These are phyloP conservation scores for Ellobius talpinus DNA, from an alignment of 2,113 vertebrate species.

Conservation along the genomic window DNA sequence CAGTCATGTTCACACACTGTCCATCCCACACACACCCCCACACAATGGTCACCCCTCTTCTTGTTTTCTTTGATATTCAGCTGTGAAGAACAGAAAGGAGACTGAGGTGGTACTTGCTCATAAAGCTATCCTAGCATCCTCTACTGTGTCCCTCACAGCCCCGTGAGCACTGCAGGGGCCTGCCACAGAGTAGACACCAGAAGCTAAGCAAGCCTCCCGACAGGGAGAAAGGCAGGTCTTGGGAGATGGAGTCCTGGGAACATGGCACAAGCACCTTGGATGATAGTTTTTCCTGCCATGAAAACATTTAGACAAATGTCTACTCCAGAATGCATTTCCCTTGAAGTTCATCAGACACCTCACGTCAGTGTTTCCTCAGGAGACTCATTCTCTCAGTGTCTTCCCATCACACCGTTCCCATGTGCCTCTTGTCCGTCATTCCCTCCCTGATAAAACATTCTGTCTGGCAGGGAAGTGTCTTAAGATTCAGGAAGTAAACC, in stretches of 20 bases:
- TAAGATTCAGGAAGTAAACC: not conserved
- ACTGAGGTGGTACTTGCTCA: not conserved
- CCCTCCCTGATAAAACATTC: not conserved
- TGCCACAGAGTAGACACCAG: no score
- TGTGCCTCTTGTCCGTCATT: not conserved
- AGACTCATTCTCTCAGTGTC: not conserved
- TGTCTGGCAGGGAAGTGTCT: not conserved
- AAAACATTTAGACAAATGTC: not conserved
- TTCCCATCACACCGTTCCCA: not conserved
- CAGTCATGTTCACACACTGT: not conserved
- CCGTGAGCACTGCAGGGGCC: not conserved
- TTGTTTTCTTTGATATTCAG: not conserved
- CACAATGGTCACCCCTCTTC: not conserved
- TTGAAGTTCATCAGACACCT: not conserved
- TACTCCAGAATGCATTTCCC: not conserved
- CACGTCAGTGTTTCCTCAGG: not conserved
- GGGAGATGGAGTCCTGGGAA: not conserved
- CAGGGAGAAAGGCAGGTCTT: not conserved
- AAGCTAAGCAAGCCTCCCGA: not conserved
- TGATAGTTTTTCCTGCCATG: not conserved
- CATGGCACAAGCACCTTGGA: not conserved
- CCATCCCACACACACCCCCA: rapidly evolving
- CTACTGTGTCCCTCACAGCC: not conserved
- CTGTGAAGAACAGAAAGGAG: not conserved
- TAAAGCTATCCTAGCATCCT: not conserved